Conservation (phyloP, 2,888 invertebrate species). For the Mechanitis mazaeus region DNA sequence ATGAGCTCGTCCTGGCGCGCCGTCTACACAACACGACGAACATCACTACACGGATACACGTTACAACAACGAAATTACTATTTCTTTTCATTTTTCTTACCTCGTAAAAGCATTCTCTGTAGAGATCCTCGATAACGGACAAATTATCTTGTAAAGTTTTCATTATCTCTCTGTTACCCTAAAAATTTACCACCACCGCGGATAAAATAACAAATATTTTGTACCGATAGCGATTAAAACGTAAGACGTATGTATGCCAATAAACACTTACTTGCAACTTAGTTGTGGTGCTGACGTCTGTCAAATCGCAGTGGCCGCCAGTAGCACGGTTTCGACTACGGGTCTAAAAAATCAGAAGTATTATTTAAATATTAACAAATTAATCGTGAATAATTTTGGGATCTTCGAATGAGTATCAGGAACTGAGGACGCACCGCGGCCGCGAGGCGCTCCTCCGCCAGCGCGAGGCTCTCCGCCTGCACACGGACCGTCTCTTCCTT, state of each 20-base stretch:
- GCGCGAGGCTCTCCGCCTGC: conserved; percentile 54
- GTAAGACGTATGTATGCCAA: no score
- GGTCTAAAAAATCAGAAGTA: neutral
- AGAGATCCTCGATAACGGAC: conserved; percentile 59
- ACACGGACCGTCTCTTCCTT: conserved; percentile 63
- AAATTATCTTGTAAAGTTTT: conserved; percentile 52
- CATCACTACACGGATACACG: no score
- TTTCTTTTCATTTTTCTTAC: conserved; percentile 39
- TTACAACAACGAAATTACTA: neutral
- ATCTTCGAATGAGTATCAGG: no score
- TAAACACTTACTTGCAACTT: neutral
- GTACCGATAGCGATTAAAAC: neutral
- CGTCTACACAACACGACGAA: conserved; percentile 37
- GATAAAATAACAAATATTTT: neutral
- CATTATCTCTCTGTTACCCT: conserved; percentile 45
- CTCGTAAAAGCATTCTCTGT: conserved; percentile 67
- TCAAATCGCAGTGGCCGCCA: conserved; percentile 25
- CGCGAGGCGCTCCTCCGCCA: conserved; percentile 58
- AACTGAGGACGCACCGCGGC: conserved; percentile 20
- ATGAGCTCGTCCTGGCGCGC: conserved; percentile 63
- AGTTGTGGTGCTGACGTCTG: neutral
- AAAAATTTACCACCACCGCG: conserved; percentile 36
- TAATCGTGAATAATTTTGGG: no score
- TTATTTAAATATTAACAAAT: no score
- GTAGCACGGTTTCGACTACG: conserved; percentile 25